Evolutionary conservation across 1,140 invertebrate genomes (phyloP), one percentile per base, ranked within the genome.

Genomic region (Heliconius congener): DNA sequence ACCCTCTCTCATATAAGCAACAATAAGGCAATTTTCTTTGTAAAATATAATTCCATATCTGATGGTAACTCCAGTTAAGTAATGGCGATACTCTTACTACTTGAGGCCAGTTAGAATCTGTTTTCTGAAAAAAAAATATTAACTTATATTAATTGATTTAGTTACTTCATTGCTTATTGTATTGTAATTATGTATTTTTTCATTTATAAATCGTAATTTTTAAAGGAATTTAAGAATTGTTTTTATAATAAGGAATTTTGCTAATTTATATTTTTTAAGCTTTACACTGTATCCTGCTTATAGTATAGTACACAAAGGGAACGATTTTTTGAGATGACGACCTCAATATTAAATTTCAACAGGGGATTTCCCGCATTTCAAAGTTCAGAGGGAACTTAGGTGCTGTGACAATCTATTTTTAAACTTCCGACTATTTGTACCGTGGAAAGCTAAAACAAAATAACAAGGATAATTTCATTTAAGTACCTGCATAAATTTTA

Each of bases 1-100:
- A 97, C 95, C 98, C 98, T 90, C 96, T 89, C 90, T 99, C 97
- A 91, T 99, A 99, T 0, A 99, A 95, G 27, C 95, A 95, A 90
- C 99, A 99, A 88, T 99, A 99, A 70, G 98, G 97, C 71, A 99
- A 96, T 81, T 96, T 95, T 70, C 97, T 95, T 23, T 95, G 89
- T 16, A 97, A 91, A 9, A 99, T 95, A 87, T 99, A 99, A 77
- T 96, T 95, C 99, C 99, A 99, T 73, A 99, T 96, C 86, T 99
- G 96, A 66, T 95, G 95, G 90, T 99, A 99, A 11, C 95, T 96
- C 98, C 98, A 99, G 84, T 99, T 96, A 8, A 99, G 94, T 37
- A 99, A 94, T 0, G 99, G 98, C 92, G 96, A 98, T 11, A 99
- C 96, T 37, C 99, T 95, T 95, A 99, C 97, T 77, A 99, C 95